Percentiles rank a stretch among this genome's conserved stretches.
phyloP scores from a whole-genome alignment of 2,888 invertebrate genomes.

The Synanthedon andrenaeformis region DNA sequence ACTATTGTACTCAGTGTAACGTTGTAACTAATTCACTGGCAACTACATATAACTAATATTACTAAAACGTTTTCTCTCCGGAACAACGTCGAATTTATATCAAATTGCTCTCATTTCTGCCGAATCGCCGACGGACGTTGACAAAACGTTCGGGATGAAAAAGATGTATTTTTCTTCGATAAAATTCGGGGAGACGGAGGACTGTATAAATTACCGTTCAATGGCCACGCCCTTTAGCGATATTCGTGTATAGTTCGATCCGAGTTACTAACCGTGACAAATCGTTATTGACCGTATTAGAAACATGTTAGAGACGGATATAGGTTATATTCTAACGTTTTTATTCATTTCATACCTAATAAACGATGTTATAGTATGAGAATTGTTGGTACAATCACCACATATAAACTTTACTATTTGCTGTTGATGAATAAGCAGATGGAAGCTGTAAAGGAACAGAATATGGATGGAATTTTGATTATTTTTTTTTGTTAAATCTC shows the following conservation, averaged over 20 bases:
- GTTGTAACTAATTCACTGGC: background rate
- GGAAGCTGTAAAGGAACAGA: too few species aligned
- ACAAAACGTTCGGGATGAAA: slow-evolving; percentile 54
- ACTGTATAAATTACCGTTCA: slow-evolving; percentile 29
- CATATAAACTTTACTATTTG: too few species aligned
- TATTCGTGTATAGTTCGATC: background rate
- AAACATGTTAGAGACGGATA: too few species aligned
- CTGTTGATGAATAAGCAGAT: too few species aligned
- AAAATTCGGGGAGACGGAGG: slow-evolving; percentile 46
- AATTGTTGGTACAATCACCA: too few species aligned
- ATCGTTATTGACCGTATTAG: background rate
- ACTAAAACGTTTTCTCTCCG: background rate
- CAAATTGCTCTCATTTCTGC: slow-evolving; percentile 48
- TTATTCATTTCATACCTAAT: too few species aligned
- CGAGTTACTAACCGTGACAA: background rate
- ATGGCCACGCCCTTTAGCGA: slow-evolving; percentile 8
- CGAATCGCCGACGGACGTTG: slow-evolving; percentile 53
- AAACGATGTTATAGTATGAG: too few species aligned
- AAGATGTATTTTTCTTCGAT: slow-evolving; percentile 61
- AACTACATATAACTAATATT: background rate
- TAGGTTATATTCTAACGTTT: too few species aligned
- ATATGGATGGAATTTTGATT: too few species aligned
- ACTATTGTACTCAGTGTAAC: background rate
- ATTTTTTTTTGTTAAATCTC: too few species aligned
- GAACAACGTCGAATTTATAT: slow-evolving; percentile 35